phyloP scores from a whole-genome alignment of 2,888 invertebrate genomes.

The Listrodromus nycthemerus region DNA sequence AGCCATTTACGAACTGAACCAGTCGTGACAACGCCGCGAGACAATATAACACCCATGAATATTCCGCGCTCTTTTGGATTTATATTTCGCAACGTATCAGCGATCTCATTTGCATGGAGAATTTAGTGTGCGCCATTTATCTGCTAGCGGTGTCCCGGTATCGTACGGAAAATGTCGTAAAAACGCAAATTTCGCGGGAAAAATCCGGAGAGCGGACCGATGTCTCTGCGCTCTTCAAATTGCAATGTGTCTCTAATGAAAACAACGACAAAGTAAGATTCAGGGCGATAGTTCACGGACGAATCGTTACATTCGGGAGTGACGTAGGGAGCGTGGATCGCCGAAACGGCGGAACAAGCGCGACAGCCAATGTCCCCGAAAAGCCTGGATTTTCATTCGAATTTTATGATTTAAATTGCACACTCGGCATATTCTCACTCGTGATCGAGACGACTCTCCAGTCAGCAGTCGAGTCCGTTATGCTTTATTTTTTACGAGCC shows the following conservation, averaged over 20 bases:
- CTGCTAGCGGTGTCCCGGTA: conserved; percentile 24
- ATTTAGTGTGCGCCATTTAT: conserved; percentile 78
- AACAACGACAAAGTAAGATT: not conserved
- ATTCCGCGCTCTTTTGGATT: conserved; percentile 81
- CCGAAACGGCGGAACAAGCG: not conserved
- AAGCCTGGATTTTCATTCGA: conserved; percentile 78
- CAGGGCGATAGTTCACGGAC: conserved; percentile 3
- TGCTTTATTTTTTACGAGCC: conserved; percentile 80
- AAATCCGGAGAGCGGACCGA: conserved; percentile 22
- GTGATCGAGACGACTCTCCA: conserved; percentile 72
- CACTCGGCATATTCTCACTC: conserved; percentile 78
- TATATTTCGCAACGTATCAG: conserved; percentile 82
- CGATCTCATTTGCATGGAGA: conserved; percentile 82
- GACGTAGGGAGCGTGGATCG: not conserved
- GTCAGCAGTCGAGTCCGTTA: conserved; percentile 82
- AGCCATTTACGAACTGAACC: conserved; percentile 12
- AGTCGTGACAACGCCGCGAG: conserved; percentile 69
- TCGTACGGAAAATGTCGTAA: conserved; percentile 37
- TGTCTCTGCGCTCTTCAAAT: not conserved
- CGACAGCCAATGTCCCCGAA: conserved; percentile 33
- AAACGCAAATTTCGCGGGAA: conserved; percentile 43
- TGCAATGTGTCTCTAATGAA: conserved; percentile 4
- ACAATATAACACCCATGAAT: conserved; percentile 81
- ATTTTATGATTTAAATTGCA: conserved; percentile 84
- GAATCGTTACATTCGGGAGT: not conserved